Percentiles rank a stretch among this genome's conserved stretches.
Conservation (phyloP, 1,140 invertebrate genomes). For the Halyomorpha halys region DNA sequence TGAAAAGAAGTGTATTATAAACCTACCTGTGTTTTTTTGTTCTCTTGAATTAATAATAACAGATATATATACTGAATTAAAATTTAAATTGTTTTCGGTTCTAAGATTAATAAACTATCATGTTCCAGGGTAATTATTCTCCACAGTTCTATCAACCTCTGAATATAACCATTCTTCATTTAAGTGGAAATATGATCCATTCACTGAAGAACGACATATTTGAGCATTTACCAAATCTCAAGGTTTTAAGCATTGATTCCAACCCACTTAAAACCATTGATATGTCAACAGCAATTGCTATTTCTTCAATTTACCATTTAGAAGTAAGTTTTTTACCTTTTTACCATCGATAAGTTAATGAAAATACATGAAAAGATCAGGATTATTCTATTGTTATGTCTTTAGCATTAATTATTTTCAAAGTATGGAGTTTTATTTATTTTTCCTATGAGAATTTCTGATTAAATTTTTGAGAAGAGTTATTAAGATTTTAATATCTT, state of each 20-base stretch:
- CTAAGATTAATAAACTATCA: conserved; percentile 8
- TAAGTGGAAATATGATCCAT: conserved; percentile 54
- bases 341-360: not conserved
- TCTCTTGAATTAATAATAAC: too few relatives aligned
- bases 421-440: too few relatives aligned
- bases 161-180: conserved; percentile 46
- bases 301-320: conserved; percentile 47
- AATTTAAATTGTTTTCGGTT: not conserved
- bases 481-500: too few relatives aligned
- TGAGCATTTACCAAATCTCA: conserved; percentile 51
- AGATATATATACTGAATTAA: too few relatives aligned
- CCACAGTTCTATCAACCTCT: conserved; percentile 47
- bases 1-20: not conserved
- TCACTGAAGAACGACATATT: conserved; percentile 56
- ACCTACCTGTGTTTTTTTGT: too few relatives aligned
- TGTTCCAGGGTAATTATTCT: conserved; percentile 47
- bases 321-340: conserved; percentile 40
- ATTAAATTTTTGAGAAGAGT: too few relatives aligned
- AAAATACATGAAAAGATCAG: too few relatives aligned
- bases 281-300: conserved; percentile 45
- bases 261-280: conserved; percentile 55
- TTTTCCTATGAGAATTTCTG: too few relatives aligned
- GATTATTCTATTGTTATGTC: too few relatives aligned
- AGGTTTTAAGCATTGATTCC: conserved; percentile 49
- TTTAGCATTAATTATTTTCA: too few relatives aligned